A percentile compares a stretch with the other conserved stretches of the same genome.
Evolutionary conservation across 2,113 vertebrate species (phyloP).

Genomic region (Perca schrenkii): DNA sequence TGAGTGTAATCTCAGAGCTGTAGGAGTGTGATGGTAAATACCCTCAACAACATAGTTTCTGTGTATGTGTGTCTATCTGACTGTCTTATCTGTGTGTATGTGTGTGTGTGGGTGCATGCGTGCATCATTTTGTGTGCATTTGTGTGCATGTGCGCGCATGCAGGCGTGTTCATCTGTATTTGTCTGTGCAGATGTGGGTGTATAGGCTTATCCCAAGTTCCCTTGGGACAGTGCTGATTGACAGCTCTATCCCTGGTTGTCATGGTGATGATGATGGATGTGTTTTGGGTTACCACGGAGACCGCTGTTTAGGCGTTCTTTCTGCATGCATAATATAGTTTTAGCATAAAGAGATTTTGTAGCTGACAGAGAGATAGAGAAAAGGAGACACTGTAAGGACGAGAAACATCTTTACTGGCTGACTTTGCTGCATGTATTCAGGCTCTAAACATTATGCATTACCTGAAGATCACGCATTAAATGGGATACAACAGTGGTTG

Average conservation of each 20-base stretch:
- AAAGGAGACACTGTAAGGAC: slow-evolving; percentile 13
- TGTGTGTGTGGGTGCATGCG: neutral
- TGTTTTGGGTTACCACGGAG: slow-evolving; percentile 75
- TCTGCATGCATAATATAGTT: slow-evolving; percentile 79
- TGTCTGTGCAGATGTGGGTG: slow-evolving; percentile 61
- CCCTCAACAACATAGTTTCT: slow-evolving; percentile 27
- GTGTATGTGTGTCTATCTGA: slow-evolving; percentile 11
- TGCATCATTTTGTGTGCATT: neutral
- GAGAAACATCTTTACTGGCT: slow-evolving; percentile 35
- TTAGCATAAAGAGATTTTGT: slow-evolving; percentile 71
- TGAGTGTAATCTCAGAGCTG: slow-evolving; percentile 34
- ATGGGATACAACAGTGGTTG: neutral
- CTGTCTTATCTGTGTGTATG: neutral
- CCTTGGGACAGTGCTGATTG: slow-evolving; percentile 72
- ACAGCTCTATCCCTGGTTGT: slow-evolving; percentile 78
- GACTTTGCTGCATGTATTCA: slow-evolving; percentile 15
- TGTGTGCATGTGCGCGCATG: neutral
- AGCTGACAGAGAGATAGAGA: slow-evolving; percentile 58
- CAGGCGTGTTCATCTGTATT: slow-evolving; percentile 44
- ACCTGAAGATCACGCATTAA: neutral
- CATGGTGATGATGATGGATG: slow-evolving; percentile 83
- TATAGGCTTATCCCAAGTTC: slow-evolving; percentile 45
- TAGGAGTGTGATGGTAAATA: slow-evolving; percentile 53
- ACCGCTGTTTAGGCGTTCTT: slow-evolving; percentile 72
- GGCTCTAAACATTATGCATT: neutral